Evolutionary conservation across 1,140 invertebrate genomes (phyloP).

Genomic region (Lethrus apterus): DNA sequence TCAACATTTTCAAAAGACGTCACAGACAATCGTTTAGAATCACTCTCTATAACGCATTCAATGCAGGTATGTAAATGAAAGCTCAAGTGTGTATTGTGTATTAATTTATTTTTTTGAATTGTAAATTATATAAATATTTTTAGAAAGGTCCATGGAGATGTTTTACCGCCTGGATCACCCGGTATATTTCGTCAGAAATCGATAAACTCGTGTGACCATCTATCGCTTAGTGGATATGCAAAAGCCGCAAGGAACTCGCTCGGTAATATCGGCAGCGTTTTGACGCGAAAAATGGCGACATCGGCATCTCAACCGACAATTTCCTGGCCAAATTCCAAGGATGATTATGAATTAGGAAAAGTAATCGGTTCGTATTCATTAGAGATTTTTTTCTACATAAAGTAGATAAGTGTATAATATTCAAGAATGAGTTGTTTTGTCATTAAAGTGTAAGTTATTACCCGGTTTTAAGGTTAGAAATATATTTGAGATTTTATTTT

Average conservation of each 20-base stretch:
- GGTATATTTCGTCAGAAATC: constrained; percentile 60
- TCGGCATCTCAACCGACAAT: constrained; percentile 50
- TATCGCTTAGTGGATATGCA: constrained; percentile 40
- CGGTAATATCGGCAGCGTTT: constrained; percentile 50
- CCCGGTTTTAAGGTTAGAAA: no score
- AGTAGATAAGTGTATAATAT: constrained; percentile 4
- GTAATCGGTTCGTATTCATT: constrained; percentile 65
- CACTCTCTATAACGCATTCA: no score
- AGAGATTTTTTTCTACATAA: constrained; percentile 12
- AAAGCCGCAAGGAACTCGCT: constrained; percentile 44
- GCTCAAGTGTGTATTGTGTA: not conserved
- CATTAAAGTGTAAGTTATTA: no score
- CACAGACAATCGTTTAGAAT: no score
- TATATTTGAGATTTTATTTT: no score
- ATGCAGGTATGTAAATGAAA: not conserved
- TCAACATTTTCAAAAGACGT: constrained; percentile 2
- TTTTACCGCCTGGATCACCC: constrained; percentile 53
- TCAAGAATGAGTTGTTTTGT: no score
- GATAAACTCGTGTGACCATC: constrained; percentile 36
- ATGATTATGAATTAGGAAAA: constrained; percentile 90
- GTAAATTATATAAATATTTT: constrained; percentile 14
- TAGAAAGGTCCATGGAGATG: constrained; percentile 56
- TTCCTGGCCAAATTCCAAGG: constrained; percentile 85
- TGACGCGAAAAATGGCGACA: constrained; percentile 64
- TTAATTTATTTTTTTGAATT: constrained; percentile 4